These are phyloP conservation scores for Erynnis tages DNA, from an alignment of 2,888 invertebrate species.

Conservation along the genomic window DNA sequence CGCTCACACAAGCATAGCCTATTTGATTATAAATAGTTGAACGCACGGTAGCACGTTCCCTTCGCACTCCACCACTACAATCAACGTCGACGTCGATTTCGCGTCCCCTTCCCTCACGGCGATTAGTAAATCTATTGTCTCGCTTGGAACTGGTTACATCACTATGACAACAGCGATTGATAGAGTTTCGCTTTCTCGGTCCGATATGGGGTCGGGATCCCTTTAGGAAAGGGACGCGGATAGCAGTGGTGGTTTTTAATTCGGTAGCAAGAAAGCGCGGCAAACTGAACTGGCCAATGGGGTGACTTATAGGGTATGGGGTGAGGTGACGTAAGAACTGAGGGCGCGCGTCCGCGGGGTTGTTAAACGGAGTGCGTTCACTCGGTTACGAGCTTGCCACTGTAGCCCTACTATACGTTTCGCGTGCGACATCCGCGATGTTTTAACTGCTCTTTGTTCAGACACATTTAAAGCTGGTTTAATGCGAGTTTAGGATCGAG, in stretches of 20 bases:
- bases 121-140: conserved; percentile 44
- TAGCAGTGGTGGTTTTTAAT: conserved; percentile 46
- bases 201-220: conserved; percentile 39
- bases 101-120: conserved; percentile 50
- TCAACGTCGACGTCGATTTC: conserved; percentile 61
- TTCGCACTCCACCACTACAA: conserved; percentile 75
- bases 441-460: conserved; percentile 75
- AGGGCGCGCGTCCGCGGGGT: conserved; percentile 66
- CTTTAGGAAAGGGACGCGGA: conserved; percentile 52
- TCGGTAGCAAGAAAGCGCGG: conserved; percentile 70
- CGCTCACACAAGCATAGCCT: conserved; percentile 60
- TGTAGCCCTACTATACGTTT: conserved; percentile 59
- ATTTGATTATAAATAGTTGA: conserved; percentile 80
- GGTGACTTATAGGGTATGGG: conserved; percentile 58
- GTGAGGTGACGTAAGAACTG: conserved; percentile 77
- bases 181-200: conserved; percentile 56
- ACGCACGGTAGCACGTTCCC: conserved; percentile 81
- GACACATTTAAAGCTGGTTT: conserved; percentile 61
- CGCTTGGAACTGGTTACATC: conserved; percentile 70
- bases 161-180: conserved; percentile 55
- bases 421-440: conserved; percentile 45
- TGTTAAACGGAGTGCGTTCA: conserved; percentile 75
- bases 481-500: conserved; percentile 59
- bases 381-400: conserved; percentile 65
- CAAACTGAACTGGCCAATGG: conserved; percentile 69